These are phyloP conservation scores for Cossypha heuglini DNA, from an alignment of 2,797 vertebrate genomes.

Conservation along the genomic window DNA sequence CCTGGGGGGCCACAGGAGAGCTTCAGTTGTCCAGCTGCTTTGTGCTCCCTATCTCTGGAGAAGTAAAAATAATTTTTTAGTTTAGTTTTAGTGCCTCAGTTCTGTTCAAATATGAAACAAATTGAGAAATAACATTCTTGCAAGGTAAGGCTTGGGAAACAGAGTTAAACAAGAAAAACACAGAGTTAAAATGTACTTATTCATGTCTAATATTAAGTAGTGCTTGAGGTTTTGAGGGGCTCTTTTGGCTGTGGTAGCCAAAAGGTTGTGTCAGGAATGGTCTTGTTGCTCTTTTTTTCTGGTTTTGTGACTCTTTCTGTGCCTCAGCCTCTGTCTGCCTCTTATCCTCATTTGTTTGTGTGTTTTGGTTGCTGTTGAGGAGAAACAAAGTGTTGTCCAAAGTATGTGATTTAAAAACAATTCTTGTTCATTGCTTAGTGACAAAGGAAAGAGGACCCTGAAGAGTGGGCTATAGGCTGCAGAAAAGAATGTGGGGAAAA, in stretches of 20 bases:
- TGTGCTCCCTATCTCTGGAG: neutral
- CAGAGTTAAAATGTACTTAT: neutral
- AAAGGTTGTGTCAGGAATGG: neutral
- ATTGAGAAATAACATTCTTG: neutral
- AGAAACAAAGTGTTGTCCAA: neutral
- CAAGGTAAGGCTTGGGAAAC: neutral
- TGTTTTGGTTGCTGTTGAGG: neutral
- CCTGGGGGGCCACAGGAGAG: neutral
- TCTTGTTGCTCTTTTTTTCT: neutral
- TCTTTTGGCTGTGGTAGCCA: neutral
- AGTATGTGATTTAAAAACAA: neutral
- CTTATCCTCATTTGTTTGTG: accelerated
- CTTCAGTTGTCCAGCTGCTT: neutral
- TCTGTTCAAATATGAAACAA: neutral
- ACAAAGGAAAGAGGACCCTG: neutral
- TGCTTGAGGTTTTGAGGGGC: neutral
- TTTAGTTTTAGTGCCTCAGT: neutral
- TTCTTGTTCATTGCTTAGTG: neutral
- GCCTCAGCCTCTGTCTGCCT: neutral
- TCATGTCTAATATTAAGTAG: neutral
- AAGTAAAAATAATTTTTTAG: neutral
- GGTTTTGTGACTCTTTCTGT: neutral
- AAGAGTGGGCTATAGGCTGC: neutral
- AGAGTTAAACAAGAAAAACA: neutral
- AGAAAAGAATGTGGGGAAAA: neutral